Base-by-base conservation (phyloP, 2,888 invertebrate species). In the Drosophila tripunctata region DNA sequence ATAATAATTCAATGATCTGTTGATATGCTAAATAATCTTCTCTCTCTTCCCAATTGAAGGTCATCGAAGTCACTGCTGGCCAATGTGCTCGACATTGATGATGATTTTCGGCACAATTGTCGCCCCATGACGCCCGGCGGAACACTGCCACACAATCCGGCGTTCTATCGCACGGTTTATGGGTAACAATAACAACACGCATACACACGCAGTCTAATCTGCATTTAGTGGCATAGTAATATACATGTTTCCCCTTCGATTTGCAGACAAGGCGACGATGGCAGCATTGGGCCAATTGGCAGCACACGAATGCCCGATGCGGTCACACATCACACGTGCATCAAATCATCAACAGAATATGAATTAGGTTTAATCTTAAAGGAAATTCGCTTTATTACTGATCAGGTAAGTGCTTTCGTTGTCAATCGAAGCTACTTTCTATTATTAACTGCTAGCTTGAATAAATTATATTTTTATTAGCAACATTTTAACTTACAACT, bases 41-140 rank as follows among this genome's bases (percentile, higher is more conserved):
- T 31, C 45, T 31, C 6, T 31, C 27, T 27, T 2, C 7, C 12
- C 17, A 15, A 48, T 58, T 69, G 41, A 61, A 91, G 96, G 90
- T 98, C 98, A 85, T 98, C 98, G 89, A 97, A 98, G 93, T 97
- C 97, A 91, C 94, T 99, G 89, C 93, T 99, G 90, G 98, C 98
- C 88, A 98, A 98, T 93, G 98, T 98, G 89, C 94, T 98, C 90
- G 98, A 98, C 93, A 96, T 98, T 92, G 98, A 98, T 92, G 98
- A 98, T 92, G 98, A 98, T 93, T 96, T 97, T 93, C 94, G 96
- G 88, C 96, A 95, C 92, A 94, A 94, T 91, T 95, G 95, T 90
- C 93, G 95, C 91, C 94, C 94, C 92, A 94, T 94, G 92, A 93
- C 94, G 81, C 93, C 94, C 84, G 92, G 92, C 75, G 91, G 92